phyloP scores from a whole-genome alignment of 2,888 invertebrate genomes.

The Carterocephalus palaemon region DNA sequence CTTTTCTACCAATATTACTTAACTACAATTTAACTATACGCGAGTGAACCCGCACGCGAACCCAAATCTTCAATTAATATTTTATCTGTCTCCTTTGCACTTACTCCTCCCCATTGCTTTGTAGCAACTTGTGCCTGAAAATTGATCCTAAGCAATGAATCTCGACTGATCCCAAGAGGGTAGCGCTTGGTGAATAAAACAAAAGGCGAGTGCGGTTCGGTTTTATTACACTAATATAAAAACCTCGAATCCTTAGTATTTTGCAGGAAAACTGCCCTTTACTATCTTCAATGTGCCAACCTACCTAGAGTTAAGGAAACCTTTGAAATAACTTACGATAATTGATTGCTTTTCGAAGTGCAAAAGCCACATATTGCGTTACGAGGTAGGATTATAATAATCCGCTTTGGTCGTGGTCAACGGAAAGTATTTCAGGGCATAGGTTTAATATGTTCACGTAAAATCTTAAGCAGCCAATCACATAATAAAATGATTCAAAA shows the following conservation, averaged over 20 bases:
- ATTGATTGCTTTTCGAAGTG: no score
- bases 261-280: slow-evolving; percentile 3
- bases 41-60: no score
- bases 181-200: slow-evolving; percentile 25
- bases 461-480: no score
- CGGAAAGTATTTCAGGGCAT: no score
- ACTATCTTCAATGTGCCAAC: slow-evolving; percentile 8
- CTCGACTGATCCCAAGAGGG: slow-evolving; percentile 24
- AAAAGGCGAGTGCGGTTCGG: slow-evolving; percentile 17
- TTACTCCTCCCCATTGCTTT: slow-evolving; percentile 8
- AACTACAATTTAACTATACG: no score
- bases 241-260: slow-evolving; percentile 10
- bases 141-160: slow-evolving; percentile 25
- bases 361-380: no score
- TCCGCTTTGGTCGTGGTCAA: no score
- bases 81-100: slow-evolving; percentile 7
- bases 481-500: no score
- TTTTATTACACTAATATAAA: slow-evolving; percentile 24
- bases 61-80: background rate
- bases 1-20: no score
- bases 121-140: slow-evolving; percentile 23
- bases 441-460: no score
- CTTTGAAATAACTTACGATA: background rate
- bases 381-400: no score
- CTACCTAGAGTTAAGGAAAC: background rate